Evolutionary conservation across 64 coral and sea anemone species (phyloP), one percentile per base, ranked within the genome.

Genomic region (Stichodactyla helianthus): DNA sequence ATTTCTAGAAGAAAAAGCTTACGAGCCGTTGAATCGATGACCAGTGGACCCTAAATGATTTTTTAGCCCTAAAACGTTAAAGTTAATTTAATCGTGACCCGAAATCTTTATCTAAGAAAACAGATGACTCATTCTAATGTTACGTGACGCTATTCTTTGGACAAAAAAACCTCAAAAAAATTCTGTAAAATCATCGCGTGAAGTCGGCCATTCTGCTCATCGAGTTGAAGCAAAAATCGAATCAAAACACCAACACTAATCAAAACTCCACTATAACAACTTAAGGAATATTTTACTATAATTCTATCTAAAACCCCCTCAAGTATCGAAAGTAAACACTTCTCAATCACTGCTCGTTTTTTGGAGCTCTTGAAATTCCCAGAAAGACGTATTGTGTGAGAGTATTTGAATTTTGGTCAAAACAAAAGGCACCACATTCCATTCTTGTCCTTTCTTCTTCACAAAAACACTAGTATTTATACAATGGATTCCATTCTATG

Each of bases 371-470:
- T 81, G 27, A 8, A 81, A 81, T 81, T 20, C 51, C 35, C 53
- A 53, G 50, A 54, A 81, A 19, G 14, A 52, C 15, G 12, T 81
- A 81, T 79, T 79, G 77, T 79, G 16, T 79, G 77, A 15, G 78
- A 19, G 12, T 15, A 81, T 81, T 81, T 81, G 78, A 81, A 81
- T 81, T 81, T 81, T 22, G 78, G 52, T 81, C 50, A 81, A 51
- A 81, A 81, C 78, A 81, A 81, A 74, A 81, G 78, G 35, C 35
- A 52, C 78, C 20, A 54, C 78, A 81, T 81, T 81, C 77, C 77
- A 53, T 51, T 71, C 77, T 51, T 50, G 77, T 79, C 52, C 78
- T 81, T 81, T 52, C 78, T 74, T 74, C 68, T 12, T 81, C 78
- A 20, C 77, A 54, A 81, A 52, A 52, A 17, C 20, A 20, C 28